A percentile compares a stretch with the other conserved stretches of the same genome.
These are phyloP conservation scores for Chionis minor DNA, from an alignment of 2,113 vertebrate species.

Conservation along the genomic window DNA sequence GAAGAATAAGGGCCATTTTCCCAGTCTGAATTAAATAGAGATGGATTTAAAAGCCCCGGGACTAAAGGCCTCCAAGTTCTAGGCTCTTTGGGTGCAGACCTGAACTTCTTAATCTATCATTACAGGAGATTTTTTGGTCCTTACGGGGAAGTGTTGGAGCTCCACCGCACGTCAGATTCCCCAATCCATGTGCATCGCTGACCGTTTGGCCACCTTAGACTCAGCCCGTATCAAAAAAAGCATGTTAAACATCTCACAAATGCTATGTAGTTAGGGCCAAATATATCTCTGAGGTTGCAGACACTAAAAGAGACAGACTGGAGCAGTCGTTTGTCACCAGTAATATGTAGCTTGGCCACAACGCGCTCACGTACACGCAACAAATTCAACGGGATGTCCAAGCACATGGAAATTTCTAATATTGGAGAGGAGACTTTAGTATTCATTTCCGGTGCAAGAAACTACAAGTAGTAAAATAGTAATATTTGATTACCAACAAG, in stretches of 20 bases:
- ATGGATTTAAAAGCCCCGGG: not conserved
- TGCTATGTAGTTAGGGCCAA: not conserved
- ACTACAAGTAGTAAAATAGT: not conserved
- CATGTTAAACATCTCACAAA: not conserved
- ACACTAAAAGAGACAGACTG: not conserved
- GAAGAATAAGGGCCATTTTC: not conserved
- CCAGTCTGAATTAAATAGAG: not conserved
- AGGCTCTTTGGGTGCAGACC: not conserved
- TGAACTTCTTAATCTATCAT: not conserved
- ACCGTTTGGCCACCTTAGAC: not conserved
- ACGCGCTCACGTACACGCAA: rapidly evolving
- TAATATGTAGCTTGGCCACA: not conserved
- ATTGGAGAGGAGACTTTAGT: not conserved
- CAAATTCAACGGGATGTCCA: not conserved
- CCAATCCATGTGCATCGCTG: not conserved
- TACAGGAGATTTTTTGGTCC: not conserved
- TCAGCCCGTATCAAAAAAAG: rapidly evolving
- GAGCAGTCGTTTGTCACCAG: not conserved
- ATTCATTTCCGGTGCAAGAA: not conserved
- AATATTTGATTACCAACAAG: not conserved
- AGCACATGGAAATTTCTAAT: not conserved
- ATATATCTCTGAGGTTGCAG: not conserved
- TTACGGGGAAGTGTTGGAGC: not conserved
- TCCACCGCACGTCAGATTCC: not conserved
- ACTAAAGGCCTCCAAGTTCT: not conserved